phyloP scores from a whole-genome alignment of 2,888 invertebrate species.

The Eristalinus sepulchralis region DNA sequence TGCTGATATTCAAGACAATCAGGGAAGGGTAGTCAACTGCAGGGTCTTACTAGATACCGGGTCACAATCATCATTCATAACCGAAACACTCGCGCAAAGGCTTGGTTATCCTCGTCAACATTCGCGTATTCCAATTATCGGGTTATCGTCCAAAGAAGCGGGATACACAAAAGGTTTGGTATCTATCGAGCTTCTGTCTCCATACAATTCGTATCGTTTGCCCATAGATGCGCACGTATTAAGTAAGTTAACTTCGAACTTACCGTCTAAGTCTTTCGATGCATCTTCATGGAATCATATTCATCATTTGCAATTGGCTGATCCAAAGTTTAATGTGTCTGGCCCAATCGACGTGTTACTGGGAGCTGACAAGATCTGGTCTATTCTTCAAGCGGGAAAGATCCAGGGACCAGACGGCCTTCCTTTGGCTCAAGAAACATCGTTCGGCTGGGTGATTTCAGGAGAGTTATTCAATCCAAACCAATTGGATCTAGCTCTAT shows the following conservation, averaged over 20 bases:
- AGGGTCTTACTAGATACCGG: constrained; percentile 13
- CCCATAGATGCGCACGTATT: not conserved
- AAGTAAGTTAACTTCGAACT: not conserved
- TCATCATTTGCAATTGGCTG: constrained; percentile 29
- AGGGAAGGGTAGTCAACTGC: not conserved
- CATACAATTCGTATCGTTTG: not conserved
- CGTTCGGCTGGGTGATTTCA: constrained; percentile 13
- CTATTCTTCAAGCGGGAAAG: too few species aligned
- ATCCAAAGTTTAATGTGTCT: too few species aligned
- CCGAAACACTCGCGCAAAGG: not conserved
- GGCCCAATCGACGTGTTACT: too few species aligned
- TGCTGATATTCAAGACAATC: not conserved
- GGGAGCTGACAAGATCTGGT: too few species aligned
- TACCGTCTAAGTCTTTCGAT: constrained; percentile 1
- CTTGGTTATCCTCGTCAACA: not conserved
- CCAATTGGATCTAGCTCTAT: too few species aligned
- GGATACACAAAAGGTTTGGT: not conserved
- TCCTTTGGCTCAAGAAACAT: not conserved
- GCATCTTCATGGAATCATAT: constrained; percentile 26
- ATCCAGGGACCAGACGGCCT: not conserved
- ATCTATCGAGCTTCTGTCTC: not conserved
- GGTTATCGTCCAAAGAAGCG: not conserved
- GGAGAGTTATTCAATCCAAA: constrained; percentile 1
- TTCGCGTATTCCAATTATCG: constrained; percentile 12
- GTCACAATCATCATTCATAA: constrained; percentile 1